A percentile compares a stretch with the other conserved stretches of the same genome.
These are phyloP conservation scores for Caenorhabditis imperialis DNA, from an alignment of 2,888 invertebrate species.

Conservation along the genomic window DNA sequence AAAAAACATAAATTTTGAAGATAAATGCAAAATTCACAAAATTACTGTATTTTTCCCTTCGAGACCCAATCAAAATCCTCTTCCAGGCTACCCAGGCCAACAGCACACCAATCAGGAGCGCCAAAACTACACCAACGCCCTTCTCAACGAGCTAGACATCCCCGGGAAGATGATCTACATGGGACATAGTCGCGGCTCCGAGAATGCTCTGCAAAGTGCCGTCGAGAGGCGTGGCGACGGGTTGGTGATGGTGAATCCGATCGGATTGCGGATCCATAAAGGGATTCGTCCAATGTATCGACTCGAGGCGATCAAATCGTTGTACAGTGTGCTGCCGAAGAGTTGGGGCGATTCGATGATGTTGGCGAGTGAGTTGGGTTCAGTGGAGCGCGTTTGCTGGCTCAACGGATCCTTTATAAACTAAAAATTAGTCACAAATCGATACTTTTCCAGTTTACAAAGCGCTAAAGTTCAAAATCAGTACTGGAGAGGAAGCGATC, in stretches of 20 bases:
- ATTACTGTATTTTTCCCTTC: no score
- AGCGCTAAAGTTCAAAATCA: slow-evolving; percentile 44
- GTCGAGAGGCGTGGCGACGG: slow-evolving; percentile 47
- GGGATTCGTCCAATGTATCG: slow-evolving; percentile 50
- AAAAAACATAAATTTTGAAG: no score
- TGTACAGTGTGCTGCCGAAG: slow-evolving; percentile 13
- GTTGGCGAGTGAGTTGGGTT: slow-evolving; percentile 35
- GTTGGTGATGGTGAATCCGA: slow-evolving; percentile 58
- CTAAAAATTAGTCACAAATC: no score
- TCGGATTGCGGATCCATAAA: slow-evolving; percentile 60
- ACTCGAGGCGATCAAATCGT: no score
- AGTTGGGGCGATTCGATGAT: slow-evolving; percentile 36
- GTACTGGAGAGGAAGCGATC: slow-evolving; percentile 43
- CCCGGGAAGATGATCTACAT: slow-evolving; percentile 49
- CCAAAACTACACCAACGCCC: slow-evolving; percentile 55
- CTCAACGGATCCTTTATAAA: no score
- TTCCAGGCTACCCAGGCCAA: slow-evolving; percentile 32
- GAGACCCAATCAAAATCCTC: no score
- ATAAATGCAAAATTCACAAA: neutral
- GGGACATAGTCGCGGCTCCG: slow-evolving; percentile 63
- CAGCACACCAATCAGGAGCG: slow-evolving; percentile 54
- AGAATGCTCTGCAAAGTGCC: slow-evolving; percentile 61
- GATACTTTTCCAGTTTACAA: slow-evolving; percentile 59
- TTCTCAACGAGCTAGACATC: slow-evolving; percentile 47
- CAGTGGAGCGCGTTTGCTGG: no score